A percentile compares a stretch with the other conserved stretches of the same genome.
These are phyloP conservation scores for Xenotilapia caudafasciata DNA, from an alignment of 2,113 vertebrate genomes.

Conservation along the genomic window DNA sequence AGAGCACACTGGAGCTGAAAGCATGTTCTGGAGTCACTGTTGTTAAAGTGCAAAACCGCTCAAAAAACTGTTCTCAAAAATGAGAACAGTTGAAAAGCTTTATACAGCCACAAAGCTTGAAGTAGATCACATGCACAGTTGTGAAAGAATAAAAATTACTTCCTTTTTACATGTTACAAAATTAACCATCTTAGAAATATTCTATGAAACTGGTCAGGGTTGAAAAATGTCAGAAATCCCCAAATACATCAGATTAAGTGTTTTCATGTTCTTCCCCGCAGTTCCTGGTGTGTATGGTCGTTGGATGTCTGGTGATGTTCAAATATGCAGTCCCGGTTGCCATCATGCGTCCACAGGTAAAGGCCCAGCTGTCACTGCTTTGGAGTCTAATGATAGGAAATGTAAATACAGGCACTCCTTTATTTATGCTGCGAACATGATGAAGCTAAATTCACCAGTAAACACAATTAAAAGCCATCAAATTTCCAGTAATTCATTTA, in stretches of 20 bases:
- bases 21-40: neutral
- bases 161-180: neutral
- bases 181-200: neutral
- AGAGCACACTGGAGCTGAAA: neutral
- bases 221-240: neutral
- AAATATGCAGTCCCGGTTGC: neutral
- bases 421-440: neutral
- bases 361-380: neutral
- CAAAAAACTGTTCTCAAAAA: neutral
- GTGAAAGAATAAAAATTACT: neutral
- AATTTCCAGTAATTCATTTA: neutral
- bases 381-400: neutral
- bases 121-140: neutral
- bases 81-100: neutral
- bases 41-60: neutral
- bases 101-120: neutral
- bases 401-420: neutral
- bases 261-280: neutral
- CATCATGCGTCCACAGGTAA: neutral
- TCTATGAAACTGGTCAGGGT: neutral
- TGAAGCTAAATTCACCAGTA: neutral
- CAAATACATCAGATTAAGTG: neutral
- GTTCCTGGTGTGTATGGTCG: conserved; percentile 51
- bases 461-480: neutral
- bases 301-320: conserved; percentile 27